A percentile compares a stretch with the other conserved stretches of the same genome.
Conservation (phyloP, 2,797 vertebrate genomes). For the Thunnus albacares region DNA sequence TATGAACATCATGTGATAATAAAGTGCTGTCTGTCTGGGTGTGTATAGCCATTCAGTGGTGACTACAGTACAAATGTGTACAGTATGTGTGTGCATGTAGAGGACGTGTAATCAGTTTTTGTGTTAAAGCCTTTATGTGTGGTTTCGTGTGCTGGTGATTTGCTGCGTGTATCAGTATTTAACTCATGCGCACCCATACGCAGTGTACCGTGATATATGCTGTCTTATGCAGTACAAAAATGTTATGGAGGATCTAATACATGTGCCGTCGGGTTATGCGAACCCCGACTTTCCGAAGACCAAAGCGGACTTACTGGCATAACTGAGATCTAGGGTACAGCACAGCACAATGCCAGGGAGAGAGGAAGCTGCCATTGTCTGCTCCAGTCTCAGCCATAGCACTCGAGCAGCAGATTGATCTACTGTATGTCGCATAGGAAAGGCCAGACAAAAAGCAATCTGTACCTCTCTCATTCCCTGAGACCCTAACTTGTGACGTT, state of each 20-base stretch:
- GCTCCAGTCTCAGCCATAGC: constrained; percentile 55
- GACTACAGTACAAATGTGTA: constrained; percentile 40
- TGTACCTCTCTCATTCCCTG: constrained; percentile 99
- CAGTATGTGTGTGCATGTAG: constrained; percentile 45
- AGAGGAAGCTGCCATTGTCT: constrained; percentile 73
- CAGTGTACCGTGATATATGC: constrained; percentile 9
- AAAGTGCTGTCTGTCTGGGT: constrained; percentile 64
- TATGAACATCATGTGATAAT: constrained; percentile 69
- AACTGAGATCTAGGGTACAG: constrained; percentile 48
- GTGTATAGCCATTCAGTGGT: constrained; percentile 55
- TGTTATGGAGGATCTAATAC: constrained; percentile 7
- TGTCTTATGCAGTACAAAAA: constrained; percentile 16
- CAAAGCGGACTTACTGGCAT: constrained; percentile 46
- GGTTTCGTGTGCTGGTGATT: constrained; percentile 43
- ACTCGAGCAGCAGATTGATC: constrained; percentile 58
- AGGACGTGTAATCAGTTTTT: constrained; percentile 35
- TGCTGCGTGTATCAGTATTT: constrained; percentile 20
- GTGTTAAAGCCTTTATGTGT: not conserved
- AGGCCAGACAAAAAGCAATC: constrained; percentile 59
- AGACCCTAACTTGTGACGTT: constrained; percentile 99
- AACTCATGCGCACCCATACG: not conserved
- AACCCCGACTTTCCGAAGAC: constrained; percentile 12
- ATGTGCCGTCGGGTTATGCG: not conserved
- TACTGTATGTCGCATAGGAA: constrained; percentile 45
- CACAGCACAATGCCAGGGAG: constrained; percentile 64